Evolutionary conservation across 2,888 invertebrate species (phyloP).

Genomic region (Agrotis segetum): DNA sequence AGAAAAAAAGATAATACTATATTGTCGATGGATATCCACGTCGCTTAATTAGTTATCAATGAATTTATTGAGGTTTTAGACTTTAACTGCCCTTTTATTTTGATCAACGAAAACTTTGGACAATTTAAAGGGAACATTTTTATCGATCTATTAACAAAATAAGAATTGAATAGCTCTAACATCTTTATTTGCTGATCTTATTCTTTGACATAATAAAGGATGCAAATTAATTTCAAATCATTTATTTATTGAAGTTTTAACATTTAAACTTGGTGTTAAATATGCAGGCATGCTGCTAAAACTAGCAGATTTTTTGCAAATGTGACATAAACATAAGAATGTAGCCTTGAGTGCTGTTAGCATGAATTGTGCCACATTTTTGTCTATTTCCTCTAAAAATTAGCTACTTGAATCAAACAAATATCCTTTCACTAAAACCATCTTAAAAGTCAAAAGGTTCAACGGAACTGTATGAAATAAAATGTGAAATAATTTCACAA

Average conservation of each 20-base stretch:
- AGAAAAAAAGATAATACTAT: constrained; percentile 65
- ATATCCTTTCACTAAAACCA: constrained; percentile 55
- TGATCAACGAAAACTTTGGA: neutral
- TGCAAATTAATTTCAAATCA: constrained; percentile 28
- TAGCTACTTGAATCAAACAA: constrained; percentile 27
- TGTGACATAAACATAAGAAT: constrained; percentile 18
- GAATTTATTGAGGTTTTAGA: constrained; percentile 40
- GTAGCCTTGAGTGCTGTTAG: constrained; percentile 41
- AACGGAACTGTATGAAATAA: constrained; percentile 47
- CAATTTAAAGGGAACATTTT: neutral
- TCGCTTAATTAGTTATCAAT: constrained; percentile 60
- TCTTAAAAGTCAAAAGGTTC: constrained; percentile 44
- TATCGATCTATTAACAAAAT: neutral
- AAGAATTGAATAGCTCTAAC: neutral
- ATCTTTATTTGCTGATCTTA: neutral
- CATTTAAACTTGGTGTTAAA: constrained; percentile 35
- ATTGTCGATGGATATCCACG: constrained; percentile 55
- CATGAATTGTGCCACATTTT: constrained; percentile 42
- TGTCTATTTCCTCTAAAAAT: constrained; percentile 40
- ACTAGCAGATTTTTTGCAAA: constrained; percentile 18
- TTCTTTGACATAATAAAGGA: neutral
- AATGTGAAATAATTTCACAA: constrained; percentile 56
- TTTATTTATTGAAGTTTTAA: constrained; percentile 25
- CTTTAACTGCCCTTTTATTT: constrained; percentile 41
- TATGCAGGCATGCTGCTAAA: constrained; percentile 38